Conservation (phyloP, 2,888 invertebrate genomes). For the Plebejus melissa region DNA sequence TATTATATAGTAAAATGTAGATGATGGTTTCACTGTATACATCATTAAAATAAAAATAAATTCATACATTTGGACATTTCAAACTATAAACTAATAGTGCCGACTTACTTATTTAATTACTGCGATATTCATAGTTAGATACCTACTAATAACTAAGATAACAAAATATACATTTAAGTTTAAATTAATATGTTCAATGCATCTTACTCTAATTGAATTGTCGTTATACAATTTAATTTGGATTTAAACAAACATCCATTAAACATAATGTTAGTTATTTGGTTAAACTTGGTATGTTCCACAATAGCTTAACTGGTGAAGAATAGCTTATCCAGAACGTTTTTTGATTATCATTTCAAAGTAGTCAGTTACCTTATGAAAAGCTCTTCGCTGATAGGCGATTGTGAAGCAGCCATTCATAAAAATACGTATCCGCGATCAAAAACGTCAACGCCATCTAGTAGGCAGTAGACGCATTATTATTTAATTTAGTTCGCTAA, state of each 20-base stretch:
- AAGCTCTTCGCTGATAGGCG: not conserved
- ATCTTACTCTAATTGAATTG: not conserved
- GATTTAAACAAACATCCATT: not conserved
- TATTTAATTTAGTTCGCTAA: not conserved
- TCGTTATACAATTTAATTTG: not conserved
- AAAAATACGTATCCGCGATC: not conserved
- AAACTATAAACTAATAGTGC: not conserved
- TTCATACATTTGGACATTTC: not conserved
- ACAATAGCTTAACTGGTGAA: not conserved
- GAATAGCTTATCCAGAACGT: no score
- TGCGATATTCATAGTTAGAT: not conserved
- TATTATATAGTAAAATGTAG: no score
- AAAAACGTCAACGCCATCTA: slow-evolving; percentile 3
- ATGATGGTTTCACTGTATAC: not conserved
- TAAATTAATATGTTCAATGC: not conserved
- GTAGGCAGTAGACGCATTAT: not conserved
- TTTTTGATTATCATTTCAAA: no score
- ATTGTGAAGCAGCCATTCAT: not conserved
- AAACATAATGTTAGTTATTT: no score
- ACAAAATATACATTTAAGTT: not conserved
- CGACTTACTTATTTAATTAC: not conserved
- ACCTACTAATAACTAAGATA: not conserved
- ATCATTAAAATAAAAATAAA: not conserved
- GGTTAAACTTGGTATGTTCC: not conserved
- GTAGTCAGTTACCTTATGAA: not conserved